These are phyloP conservation scores for Drosophila hydei DNA, from an alignment of 1,140 invertebrate genomes.

Conservation along the genomic window DNA sequence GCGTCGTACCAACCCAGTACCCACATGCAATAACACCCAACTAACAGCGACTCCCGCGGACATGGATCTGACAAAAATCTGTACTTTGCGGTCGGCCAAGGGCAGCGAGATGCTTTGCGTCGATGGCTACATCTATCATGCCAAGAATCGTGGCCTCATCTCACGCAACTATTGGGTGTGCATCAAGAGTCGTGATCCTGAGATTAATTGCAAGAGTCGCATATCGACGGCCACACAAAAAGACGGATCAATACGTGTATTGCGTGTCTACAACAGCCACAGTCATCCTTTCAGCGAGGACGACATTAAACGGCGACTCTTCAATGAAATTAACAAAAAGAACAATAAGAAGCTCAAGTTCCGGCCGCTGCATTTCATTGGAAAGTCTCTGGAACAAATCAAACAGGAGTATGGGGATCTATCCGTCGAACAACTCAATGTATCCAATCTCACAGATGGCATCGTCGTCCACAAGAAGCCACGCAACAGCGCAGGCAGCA, in stretches of 20 bases:
- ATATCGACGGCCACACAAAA: conserved; percentile 70
- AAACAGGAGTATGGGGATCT: conserved; percentile 69
- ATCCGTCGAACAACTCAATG: conserved; percentile 65
- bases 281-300: conserved; percentile 71
- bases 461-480: conserved; percentile 69
- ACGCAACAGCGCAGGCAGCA: conserved; percentile 24
- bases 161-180: conserved; percentile 79
- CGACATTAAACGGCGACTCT: conserved; percentile 74
- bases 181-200: conserved; percentile 71
- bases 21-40: neutral
- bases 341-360: conserved; percentile 70
- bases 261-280: conserved; percentile 72
- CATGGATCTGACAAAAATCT: conserved; percentile 76
- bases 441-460: conserved; percentile 60
- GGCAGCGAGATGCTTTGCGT: conserved; percentile 76
- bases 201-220: conserved; percentile 75
- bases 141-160: conserved; percentile 72
- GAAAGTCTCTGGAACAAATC: conserved; percentile 70
- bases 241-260: conserved; percentile 66
- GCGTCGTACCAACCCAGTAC: conserved; percentile 31
- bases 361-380: conserved; percentile 65
- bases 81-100: conserved; percentile 75
- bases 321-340: conserved; percentile 74
- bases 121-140: conserved; percentile 78
- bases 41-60: conserved; percentile 32